Conservation (phyloP, 1,140 invertebrate genomes). For the Pseudobourletiella spinata region DNA sequence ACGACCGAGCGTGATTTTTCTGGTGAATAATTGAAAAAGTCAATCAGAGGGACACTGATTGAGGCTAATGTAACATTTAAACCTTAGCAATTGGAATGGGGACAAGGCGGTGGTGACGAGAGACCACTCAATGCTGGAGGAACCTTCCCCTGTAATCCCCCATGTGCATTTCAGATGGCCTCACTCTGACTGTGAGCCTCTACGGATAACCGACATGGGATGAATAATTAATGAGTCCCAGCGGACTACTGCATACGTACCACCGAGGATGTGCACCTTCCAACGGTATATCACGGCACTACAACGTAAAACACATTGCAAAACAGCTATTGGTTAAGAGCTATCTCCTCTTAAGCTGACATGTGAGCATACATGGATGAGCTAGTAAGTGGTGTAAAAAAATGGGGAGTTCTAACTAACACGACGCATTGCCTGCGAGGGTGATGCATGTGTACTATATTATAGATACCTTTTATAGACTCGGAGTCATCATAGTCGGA, state of each 20-base stretch:
- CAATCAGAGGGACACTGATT: conserved; percentile 34
- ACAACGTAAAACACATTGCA: too few relatives aligned
- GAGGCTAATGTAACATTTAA: conserved; percentile 35
- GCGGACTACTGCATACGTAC: too few relatives aligned
- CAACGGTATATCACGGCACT: too few relatives aligned
- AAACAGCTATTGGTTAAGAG: too few relatives aligned
- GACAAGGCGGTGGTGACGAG: not conserved
- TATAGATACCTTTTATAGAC: conserved; percentile 36
- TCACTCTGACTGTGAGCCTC: too few relatives aligned
- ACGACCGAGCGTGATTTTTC: conserved; percentile 11
- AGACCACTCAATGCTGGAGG: not conserved
- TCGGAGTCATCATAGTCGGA: conserved; percentile 35
- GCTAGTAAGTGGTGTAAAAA: too few relatives aligned
- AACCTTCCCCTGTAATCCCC: not conserved
- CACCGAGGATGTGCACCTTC: too few relatives aligned
- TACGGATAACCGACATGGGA: not conserved
- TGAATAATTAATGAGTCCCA: conserved; percentile 8
- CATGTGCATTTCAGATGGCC: not conserved
- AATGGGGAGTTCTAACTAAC: too few relatives aligned
- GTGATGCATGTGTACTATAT: too few relatives aligned
- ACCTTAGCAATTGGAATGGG: conserved; percentile 11
- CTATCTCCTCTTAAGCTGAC: too few relatives aligned
- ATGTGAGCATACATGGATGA: too few relatives aligned
- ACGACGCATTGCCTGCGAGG: too few relatives aligned
- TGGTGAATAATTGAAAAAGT: conserved; percentile 26